These are phyloP conservation scores for Cnemophilus loriae DNA, from an alignment of 2,113 vertebrate genomes.

Conservation along the genomic window DNA sequence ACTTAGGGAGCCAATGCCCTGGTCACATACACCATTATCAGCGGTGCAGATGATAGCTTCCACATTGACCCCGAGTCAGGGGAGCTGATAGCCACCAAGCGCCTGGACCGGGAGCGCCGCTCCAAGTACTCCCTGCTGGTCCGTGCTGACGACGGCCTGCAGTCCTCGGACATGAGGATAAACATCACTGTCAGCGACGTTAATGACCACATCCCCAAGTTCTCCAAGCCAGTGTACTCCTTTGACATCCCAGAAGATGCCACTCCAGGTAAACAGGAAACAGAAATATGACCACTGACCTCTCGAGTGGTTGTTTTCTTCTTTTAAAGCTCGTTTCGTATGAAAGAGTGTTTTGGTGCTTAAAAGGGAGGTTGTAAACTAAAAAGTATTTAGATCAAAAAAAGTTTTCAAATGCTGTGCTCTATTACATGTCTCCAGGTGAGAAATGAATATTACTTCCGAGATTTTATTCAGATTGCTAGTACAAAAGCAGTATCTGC, in stretches of 20 bases:
- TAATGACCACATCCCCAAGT: constrained; percentile 93
- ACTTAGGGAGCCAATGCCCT: constrained; percentile 91
- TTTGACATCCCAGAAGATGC: constrained; percentile 92
- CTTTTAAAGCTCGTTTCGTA: neutral
- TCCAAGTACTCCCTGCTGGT: constrained; percentile 93
- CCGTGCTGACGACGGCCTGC: constrained; percentile 90
- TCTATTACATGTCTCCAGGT: neutral
- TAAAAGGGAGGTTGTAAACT: neutral
- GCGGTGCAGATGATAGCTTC: constrained; percentile 94
- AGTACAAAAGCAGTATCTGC: neutral
- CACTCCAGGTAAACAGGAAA: constrained; percentile 77
- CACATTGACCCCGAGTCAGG: constrained; percentile 92
- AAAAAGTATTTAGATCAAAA: neutral
- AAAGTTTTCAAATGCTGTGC: neutral
- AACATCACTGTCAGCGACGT: constrained; percentile 94
- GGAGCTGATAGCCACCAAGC: constrained; percentile 88
- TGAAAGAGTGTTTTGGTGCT: neutral
- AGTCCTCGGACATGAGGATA: constrained; percentile 91
- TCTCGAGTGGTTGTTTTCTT: neutral
- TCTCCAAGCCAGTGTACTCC: constrained; percentile 88
- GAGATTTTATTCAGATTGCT: neutral
- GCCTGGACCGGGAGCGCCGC: constrained; percentile 89
- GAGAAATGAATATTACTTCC: neutral
- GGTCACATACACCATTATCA: constrained; percentile 95
- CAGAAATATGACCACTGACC: neutral